These are phyloP conservation scores for Platyura marginata DNA, from an alignment of 1,140 invertebrate species.

Conservation along the genomic window DNA sequence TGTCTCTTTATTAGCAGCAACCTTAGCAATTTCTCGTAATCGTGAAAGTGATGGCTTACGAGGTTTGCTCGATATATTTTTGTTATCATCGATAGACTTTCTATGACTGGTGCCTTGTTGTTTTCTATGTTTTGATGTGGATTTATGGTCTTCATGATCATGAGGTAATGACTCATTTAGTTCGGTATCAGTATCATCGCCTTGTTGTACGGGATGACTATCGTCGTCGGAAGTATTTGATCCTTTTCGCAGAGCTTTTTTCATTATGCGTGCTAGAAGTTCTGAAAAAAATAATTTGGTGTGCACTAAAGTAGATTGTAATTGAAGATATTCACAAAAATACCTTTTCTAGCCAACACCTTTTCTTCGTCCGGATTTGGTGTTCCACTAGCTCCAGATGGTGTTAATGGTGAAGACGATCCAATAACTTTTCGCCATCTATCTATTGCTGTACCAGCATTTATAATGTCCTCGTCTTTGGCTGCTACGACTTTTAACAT, in stretches of 20 bases:
- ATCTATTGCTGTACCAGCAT: constrained; percentile 12
- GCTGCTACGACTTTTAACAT: constrained; percentile 64
- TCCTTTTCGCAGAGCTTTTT: constrained; percentile 35
- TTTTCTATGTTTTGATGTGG: constrained; percentile 15
- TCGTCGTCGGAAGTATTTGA: constrained; percentile 31
- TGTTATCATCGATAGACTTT: background rate
- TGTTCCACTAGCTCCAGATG: constrained; percentile 6
- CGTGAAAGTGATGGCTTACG: background rate
- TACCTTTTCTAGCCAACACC: constrained; percentile 21
- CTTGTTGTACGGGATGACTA: constrained; percentile 14
- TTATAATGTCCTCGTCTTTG: constrained; percentile 32
- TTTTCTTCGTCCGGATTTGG: constrained; percentile 19
- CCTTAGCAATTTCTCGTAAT: background rate
- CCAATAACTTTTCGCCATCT: constrained; percentile 24
- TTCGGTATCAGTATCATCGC: constrained; percentile 34
- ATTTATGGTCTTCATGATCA: constrained; percentile 23
- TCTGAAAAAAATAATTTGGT: constrained; percentile 23
- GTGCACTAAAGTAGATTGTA: background rate
- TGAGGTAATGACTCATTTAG: constrained; percentile 43
- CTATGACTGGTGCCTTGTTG: background rate
- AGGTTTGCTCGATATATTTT: background rate
- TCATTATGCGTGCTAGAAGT: constrained; percentile 40
- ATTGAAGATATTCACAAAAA: background rate
- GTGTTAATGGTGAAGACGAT: constrained; percentile 20
- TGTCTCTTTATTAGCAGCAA: background rate